These are phyloP conservation scores for Cheilosia vernalis DNA, from an alignment of 2,888 invertebrate genomes.

Conservation along the genomic window DNA sequence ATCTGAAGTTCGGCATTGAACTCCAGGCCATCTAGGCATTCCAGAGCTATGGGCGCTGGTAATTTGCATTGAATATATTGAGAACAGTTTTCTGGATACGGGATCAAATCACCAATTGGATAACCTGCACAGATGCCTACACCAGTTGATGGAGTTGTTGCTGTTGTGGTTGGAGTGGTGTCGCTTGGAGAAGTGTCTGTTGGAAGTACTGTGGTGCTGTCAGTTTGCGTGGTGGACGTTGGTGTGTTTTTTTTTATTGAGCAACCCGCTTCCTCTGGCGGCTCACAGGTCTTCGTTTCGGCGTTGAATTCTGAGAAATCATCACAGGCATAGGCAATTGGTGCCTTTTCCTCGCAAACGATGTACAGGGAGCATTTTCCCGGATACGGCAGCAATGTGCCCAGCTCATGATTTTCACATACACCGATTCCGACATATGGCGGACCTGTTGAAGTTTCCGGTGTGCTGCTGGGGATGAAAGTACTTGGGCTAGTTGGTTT, in stretches of 20 bases:
- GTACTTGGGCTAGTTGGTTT: constrained; percentile 3
- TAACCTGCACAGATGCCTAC: constrained; percentile 74
- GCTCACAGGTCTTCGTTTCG: constrained; percentile 76
- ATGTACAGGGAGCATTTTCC: constrained; percentile 78
- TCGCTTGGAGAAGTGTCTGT: background rate
- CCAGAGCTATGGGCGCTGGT: constrained; percentile 83
- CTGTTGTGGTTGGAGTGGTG: background rate
- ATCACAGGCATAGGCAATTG: constrained; percentile 84
- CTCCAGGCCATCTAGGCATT: constrained; percentile 84
- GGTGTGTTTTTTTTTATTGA: constrained; percentile 79
- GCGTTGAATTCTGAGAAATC: constrained; percentile 83
- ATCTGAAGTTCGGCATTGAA: constrained; percentile 78
- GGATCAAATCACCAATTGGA: constrained; percentile 72
- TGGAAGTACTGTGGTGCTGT: too few relatives aligned
- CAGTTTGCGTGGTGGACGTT: background rate
- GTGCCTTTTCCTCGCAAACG: constrained; percentile 78
- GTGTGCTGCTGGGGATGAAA: constrained; percentile 30
- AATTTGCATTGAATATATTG: constrained; percentile 77
- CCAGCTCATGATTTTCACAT: constrained; percentile 67
- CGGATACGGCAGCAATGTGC: constrained; percentile 77
- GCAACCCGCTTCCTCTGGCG: constrained; percentile 78
- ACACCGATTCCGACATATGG: constrained; percentile 66
- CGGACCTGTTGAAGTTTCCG: constrained; percentile 56
- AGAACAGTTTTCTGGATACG: constrained; percentile 78
- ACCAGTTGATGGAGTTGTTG: constrained; percentile 3